Conservation (phyloP, 2,888 invertebrate genomes). For the Podotricha telesiphe region DNA sequence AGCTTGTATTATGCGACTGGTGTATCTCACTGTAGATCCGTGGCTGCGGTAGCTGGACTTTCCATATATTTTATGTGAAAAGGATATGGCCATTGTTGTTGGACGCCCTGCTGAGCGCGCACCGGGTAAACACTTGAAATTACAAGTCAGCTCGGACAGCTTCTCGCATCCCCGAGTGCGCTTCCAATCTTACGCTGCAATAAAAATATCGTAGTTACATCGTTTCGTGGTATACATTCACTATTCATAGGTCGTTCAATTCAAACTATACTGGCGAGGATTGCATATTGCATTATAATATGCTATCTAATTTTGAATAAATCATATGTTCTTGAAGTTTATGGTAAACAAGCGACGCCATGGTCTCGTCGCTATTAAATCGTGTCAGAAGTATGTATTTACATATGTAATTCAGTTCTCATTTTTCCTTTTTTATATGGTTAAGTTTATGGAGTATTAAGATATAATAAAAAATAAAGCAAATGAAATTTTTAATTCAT, state of each 20-base stretch:
- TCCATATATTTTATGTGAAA: slow-evolving; percentile 84
- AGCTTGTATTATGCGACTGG: slow-evolving; percentile 69
- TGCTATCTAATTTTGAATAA: slow-evolving; percentile 18
- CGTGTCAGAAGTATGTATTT: background rate
- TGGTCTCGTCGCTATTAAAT: background rate
- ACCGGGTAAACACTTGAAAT: slow-evolving; percentile 81
- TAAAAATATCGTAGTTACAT: slow-evolving; percentile 64
- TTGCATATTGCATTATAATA: slow-evolving; percentile 23
- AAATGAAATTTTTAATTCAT: too few species aligned
- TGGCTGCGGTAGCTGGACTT: slow-evolving; percentile 75
- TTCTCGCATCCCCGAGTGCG: slow-evolving; percentile 61
- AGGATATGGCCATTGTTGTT: slow-evolving; percentile 82
- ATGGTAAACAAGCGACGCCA: background rate
- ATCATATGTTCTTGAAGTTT: slow-evolving; percentile 6
- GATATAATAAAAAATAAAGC: too few species aligned
- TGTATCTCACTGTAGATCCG: slow-evolving; percentile 77
- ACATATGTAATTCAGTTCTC: slow-evolving; percentile 1
- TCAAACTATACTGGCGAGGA: slow-evolving; percentile 34
- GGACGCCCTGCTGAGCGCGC: slow-evolving; percentile 73
- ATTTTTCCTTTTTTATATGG: background rate
- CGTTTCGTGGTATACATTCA: slow-evolving; percentile 42
- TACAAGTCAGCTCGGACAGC: slow-evolving; percentile 73
- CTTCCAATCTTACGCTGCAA: slow-evolving; percentile 81
- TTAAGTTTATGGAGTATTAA: background rate
- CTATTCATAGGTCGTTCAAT: slow-evolving; percentile 43